Base-by-base conservation (phyloP, 1,140 invertebrate species). In the Portunus trituberculatus region DNA sequence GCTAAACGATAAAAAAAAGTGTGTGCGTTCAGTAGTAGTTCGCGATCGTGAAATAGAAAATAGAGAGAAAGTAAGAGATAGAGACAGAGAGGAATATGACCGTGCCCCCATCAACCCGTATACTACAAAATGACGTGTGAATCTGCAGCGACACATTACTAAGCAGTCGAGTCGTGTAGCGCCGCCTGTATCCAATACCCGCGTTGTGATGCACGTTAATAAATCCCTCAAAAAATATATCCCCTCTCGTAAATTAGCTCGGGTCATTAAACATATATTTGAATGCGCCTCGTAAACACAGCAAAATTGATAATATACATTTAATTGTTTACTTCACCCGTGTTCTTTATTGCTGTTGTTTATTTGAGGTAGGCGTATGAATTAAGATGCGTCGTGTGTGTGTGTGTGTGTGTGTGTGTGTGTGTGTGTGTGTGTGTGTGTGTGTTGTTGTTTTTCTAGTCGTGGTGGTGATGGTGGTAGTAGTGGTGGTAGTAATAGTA, bases 181-280 rank as follows among this genome's bases (percentile, higher is more conserved):
- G 67, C 67, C 25, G 67, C 67, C 67, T 59, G n/a, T 76, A 25
- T n/a, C 12, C 6, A 20, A 76, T 76, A 76, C n/a, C 0, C 67
- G 67, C n/a, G 39, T 39, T 76, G 0, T 59, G 52, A 20, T 20
- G 67, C 67, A n/a, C 67, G 20, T 76, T 20, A 59, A n/a, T 76
- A 76, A 76, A 76, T 76, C 67, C 67, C 67, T 76, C n/a, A 76
- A 76, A 76, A 76, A 76, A n/a, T 76, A 76, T n/a, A 20, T 76
- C 67, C 67, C 67, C 20, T n/a, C 20, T 76, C 67, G 6, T 76
- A 76, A n/a, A 76, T 76, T 76, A 20, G 12, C 67, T 76, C 67
- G 20, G 20, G 25, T 76, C 16, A 76, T 76, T 25, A 76, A 76
- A n/a, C 67, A 76, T 20, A 76, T 76, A 76, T 76, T 76, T 76